Conservation (phyloP, 2,113 vertebrate species). For the Anarrhichthys ocellatus region DNA sequence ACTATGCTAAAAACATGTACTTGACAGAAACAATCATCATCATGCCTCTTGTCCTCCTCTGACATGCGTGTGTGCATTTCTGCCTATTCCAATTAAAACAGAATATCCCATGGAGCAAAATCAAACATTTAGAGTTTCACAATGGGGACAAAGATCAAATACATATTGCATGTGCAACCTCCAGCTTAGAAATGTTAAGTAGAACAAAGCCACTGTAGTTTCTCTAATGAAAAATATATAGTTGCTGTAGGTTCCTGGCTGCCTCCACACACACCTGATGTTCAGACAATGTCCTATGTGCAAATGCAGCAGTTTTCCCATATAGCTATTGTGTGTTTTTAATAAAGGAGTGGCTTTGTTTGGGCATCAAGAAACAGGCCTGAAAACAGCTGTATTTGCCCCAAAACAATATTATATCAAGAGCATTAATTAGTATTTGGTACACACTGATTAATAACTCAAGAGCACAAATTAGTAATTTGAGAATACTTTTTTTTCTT, state of each 20-base stretch:
- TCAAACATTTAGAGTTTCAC: not conserved
- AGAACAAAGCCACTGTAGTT: not conserved
- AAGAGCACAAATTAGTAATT: not conserved
- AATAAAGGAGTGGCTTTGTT: not conserved
- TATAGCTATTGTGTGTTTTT: not conserved
- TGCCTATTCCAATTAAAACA: not conserved
- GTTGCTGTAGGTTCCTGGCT: not conserved
- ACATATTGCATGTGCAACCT: not conserved
- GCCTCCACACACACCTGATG: not conserved
- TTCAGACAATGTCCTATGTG: not conserved
- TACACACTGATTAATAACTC: not conserved
- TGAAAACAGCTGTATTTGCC: not conserved
- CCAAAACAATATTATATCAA: not conserved
- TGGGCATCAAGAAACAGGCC: not conserved
- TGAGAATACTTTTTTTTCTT: not conserved
- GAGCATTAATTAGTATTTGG: not conserved
- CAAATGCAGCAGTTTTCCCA: not conserved
- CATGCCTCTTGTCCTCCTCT: not conserved
- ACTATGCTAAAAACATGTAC: conserved; percentile 12
- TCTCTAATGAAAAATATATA: not conserved
- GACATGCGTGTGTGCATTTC: not conserved
- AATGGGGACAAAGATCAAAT: not conserved
- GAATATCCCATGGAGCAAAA: not conserved
- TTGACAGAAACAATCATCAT: conserved; percentile 28
- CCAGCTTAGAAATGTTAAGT: not conserved